Evolutionary conservation across 2,888 invertebrate genomes (phyloP).

Genomic region (Zygogramma bicolorata): DNA sequence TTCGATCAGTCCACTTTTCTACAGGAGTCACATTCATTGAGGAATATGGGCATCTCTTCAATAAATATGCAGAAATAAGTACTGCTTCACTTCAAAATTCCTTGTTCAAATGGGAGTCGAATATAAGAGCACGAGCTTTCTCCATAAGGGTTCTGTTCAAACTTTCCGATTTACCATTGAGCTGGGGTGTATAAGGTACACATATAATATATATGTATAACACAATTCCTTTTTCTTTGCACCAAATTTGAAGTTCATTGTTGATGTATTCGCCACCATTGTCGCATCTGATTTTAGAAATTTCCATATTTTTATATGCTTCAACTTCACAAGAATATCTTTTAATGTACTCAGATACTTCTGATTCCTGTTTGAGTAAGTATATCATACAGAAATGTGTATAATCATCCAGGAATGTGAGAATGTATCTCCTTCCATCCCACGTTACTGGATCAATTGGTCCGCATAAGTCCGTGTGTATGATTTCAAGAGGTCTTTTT

Average conservation of each 20-base stretch:
- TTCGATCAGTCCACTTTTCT: conserved; percentile 37
- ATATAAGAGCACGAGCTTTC: conserved; percentile 43
- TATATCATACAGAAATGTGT: not conserved
- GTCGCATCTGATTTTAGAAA: conserved; percentile 43
- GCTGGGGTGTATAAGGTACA: conserved; percentile 44
- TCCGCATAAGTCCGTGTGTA: conserved; percentile 58
- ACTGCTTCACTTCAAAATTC: conserved; percentile 43
- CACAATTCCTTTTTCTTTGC: conserved; percentile 38
- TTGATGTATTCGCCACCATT: conserved; percentile 45
- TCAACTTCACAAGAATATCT: conserved; percentile 34
- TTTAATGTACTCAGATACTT: conserved; percentile 19
- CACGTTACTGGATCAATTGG: conserved; percentile 57
- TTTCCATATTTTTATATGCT: conserved; percentile 30
- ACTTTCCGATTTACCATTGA: conserved; percentile 38
- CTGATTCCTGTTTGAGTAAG: conserved; percentile 46
- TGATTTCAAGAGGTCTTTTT: too few relatives aligned
- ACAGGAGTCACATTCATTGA: conserved; percentile 44
- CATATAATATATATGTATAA: conserved; percentile 39
- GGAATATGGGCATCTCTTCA: conserved; percentile 36
- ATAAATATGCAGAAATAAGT: conserved; percentile 27
- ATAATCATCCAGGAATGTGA: conserved; percentile 39
- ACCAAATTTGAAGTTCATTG: conserved; percentile 35
- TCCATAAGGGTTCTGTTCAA: conserved; percentile 44
- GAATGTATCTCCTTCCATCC: conserved; percentile 57
- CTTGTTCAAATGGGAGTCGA: conserved; percentile 29